Evolutionary conservation across 2,888 invertebrate genomes (phyloP).

Genomic region (Chymomyza fuscimana): DNA sequence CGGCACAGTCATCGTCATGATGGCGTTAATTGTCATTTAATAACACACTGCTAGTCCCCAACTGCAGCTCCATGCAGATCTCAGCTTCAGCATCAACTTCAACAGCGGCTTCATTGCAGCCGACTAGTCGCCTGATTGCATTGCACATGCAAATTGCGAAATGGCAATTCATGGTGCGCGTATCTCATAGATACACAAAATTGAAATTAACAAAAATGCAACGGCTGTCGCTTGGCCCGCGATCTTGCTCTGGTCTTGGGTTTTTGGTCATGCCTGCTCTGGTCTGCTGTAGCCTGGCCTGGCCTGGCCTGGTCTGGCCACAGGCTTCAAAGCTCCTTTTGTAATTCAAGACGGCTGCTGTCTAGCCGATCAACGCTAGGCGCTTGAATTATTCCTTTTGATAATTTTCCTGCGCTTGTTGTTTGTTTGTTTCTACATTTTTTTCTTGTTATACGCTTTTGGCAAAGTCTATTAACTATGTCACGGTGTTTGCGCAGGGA

Average conservation of each 20-base stretch:
- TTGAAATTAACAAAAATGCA: constrained; percentile 54
- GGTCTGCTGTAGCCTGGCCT: background rate
- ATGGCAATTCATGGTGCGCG: constrained; percentile 46
- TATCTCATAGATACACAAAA: constrained; percentile 65
- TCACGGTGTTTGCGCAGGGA: background rate
- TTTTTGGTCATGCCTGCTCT: background rate
- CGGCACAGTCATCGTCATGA: constrained; percentile 19
- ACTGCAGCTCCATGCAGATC: background rate
- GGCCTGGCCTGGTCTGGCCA: background rate
- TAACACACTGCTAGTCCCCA: constrained; percentile 33
- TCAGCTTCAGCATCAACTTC: constrained; percentile 6
- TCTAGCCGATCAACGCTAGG: background rate
- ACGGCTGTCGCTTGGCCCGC: constrained; percentile 1
- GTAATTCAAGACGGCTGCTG: constrained; percentile 63
- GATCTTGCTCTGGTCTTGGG: background rate
- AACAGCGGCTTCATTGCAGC: constrained; percentile 4
- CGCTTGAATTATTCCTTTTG: constrained; percentile 4
- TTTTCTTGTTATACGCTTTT: background rate
- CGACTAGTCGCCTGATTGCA: constrained; percentile 38
- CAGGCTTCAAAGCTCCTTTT: constrained; percentile 59
- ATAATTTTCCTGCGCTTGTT: constrained; percentile 9
- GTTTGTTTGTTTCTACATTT: constrained; percentile 27
- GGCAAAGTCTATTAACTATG: background rate
- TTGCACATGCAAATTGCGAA: constrained; percentile 40
- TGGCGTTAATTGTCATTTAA: constrained; percentile 65